phyloP scores from a whole-genome alignment of 2,888 invertebrate species.

The Amitus sp. region DNA sequence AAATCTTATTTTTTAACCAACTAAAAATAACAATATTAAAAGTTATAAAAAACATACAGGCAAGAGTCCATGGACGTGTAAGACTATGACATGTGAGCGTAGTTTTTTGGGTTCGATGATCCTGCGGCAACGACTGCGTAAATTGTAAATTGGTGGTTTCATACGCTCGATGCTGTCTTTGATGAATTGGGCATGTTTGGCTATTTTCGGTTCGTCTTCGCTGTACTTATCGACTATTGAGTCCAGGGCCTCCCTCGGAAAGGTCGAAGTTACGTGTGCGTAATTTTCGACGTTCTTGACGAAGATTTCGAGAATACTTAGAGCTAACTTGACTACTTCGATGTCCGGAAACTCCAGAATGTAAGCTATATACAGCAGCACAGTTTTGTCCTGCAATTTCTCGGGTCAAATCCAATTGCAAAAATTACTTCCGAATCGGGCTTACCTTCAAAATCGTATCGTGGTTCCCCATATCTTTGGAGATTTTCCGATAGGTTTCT shows the following conservation, averaged over 20 bases:
- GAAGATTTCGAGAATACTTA: constrained; percentile 60
- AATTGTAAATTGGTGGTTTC: constrained; percentile 63
- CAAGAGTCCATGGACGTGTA: constrained; percentile 60
- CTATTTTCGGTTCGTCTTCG: constrained; percentile 54
- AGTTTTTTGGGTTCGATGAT: constrained; percentile 63
- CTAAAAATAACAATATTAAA: no score
- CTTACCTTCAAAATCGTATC: constrained; percentile 63
- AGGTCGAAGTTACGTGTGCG: constrained; percentile 62
- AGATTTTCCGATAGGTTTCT: constrained; percentile 60
- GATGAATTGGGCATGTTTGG: constrained; percentile 56
- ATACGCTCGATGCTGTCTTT: constrained; percentile 62
- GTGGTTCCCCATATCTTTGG: constrained; percentile 59
- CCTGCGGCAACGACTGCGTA: constrained; percentile 61
- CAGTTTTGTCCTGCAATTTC: constrained; percentile 60
- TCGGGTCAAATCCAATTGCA: constrained; percentile 1
- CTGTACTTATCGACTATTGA: constrained; percentile 57
- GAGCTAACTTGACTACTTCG: constrained; percentile 55
- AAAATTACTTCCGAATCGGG: background rate
- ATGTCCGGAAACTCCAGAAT: constrained; percentile 58
- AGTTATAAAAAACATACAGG: constrained; percentile 54
- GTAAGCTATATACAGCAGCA: constrained; percentile 60
- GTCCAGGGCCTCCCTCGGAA: constrained; percentile 61
- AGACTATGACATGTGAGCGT: constrained; percentile 59
- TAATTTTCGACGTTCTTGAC: constrained; percentile 63
- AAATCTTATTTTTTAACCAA: no score